Percentiles rank a stretch among this genome's conserved stretches.
Conservation (phyloP, 2,888 invertebrate species). For the Allygus modestus region DNA sequence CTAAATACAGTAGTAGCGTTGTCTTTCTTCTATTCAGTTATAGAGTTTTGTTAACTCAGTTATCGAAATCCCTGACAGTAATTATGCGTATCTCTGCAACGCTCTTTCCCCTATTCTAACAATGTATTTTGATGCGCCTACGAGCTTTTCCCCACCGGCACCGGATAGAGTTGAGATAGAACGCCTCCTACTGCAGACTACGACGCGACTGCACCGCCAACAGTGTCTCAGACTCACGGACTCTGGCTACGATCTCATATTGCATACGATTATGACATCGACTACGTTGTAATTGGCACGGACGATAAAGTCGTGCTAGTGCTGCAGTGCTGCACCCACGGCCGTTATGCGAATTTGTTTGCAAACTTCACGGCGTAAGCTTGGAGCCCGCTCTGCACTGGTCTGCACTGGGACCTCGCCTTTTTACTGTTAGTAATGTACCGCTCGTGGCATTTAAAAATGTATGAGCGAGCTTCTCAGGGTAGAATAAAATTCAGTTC, state of each 20-base stretch:
- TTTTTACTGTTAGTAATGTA: background rate
- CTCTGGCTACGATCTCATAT: background rate
- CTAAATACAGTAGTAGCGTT: too few relatives aligned
- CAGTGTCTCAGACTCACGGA: too few relatives aligned
- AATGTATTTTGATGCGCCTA: too few relatives aligned
- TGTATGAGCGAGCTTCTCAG: background rate
- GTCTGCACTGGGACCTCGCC: background rate
- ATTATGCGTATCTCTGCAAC: too few relatives aligned
- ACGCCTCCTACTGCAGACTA: too few relatives aligned
- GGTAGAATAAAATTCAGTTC: background rate
- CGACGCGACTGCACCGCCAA: too few relatives aligned
- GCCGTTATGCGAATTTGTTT: background rate
- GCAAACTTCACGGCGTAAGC: background rate
- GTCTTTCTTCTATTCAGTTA: too few relatives aligned
- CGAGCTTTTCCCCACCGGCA: too few relatives aligned
- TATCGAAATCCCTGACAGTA: too few relatives aligned
- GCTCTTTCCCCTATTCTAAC: too few relatives aligned
- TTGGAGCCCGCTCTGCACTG: background rate
- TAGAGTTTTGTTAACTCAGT: too few relatives aligned
- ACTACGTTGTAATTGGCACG: constrained; percentile 21
- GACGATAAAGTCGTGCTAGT: constrained; percentile 27
- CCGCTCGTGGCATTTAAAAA: background rate
- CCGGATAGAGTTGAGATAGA: too few relatives aligned
- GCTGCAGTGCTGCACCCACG: constrained; percentile 19
- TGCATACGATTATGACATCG: constrained; percentile 48